Evolutionary conservation across 1,140 invertebrate genomes (phyloP).

Genomic region (Papilio glaucus): DNA sequence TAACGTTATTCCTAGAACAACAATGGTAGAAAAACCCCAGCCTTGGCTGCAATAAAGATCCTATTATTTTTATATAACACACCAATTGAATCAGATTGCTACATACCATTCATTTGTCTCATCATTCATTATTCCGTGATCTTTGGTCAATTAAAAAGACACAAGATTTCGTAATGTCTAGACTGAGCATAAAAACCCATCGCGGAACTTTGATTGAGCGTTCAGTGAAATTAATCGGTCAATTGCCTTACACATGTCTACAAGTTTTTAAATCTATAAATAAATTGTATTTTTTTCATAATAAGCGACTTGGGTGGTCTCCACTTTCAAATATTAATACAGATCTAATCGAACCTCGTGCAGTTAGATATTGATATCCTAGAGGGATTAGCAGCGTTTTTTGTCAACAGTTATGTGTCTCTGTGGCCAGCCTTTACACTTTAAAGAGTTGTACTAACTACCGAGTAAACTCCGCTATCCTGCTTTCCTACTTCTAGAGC

Average conservation of each 20-base stretch:
- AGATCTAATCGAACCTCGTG: not conserved
- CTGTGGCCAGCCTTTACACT: too few species aligned
- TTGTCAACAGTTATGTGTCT: too few species aligned
- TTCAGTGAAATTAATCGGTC: constrained; percentile 16
- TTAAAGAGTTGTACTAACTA: too few species aligned
- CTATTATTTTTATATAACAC: not conserved
- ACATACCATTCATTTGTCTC: constrained; percentile 18
- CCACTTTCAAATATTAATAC: not conserved
- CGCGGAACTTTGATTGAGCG: constrained; percentile 11
- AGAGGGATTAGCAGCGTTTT: not conserved
- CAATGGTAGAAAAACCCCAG: not conserved
- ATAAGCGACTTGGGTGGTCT: not conserved
- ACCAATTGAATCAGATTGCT: constrained; percentile 23
- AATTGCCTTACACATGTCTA: constrained; percentile 16
- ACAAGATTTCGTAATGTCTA: constrained; percentile 29
- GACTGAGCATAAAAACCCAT: constrained; percentile 15
- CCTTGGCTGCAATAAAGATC: constrained; percentile 2
- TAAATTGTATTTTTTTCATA: not conserved
- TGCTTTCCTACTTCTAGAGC: not conserved
- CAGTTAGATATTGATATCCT: not conserved
- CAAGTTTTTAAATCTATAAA: not conserved
- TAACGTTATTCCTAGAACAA: not conserved
- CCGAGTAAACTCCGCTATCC: too few species aligned
- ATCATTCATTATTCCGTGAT: constrained; percentile 24
- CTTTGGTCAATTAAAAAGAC: constrained; percentile 20